Base-by-base conservation (phyloP, 2,797 vertebrate genomes). In the Apogon hyalosoma region DNA sequence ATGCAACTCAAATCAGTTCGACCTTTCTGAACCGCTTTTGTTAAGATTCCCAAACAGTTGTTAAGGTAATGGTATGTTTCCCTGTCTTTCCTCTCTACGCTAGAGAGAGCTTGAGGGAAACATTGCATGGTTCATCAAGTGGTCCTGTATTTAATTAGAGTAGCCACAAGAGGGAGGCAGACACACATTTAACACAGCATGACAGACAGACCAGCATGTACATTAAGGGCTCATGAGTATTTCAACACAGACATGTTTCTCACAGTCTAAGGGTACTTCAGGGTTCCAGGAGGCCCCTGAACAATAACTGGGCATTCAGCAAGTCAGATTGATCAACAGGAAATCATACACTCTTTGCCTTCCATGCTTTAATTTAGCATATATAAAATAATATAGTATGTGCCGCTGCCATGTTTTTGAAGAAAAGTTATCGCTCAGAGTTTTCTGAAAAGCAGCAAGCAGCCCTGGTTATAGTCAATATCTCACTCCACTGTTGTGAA, bases 151-250 rank as follows among this genome's bases (percentile, higher is more conserved):
- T 85, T 87, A 52, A 45, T 36, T 3, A n/a, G 6, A 82, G 56
- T 11, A 39, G 58, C 92, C 94, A 92, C 84, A 80, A 91, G 93
- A 86, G 92, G 93, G 94, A 87, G 89, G 75, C 86, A 93, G 76
- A 85, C 33, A 10, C 79, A 85, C 66, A 76, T 60, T 62, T 52
- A 53, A 69, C 58, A 51, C 38, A 64, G 59, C 50, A 58, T 55
- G 48, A 62, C 46, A 59, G 49, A 49, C 1, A 21, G 8, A n/a
- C 9, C 12, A 10, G 52, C 50, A 19, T 63, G 69, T 56, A 51
- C 52, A 52, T 0, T 15, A 58, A 43, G 50, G 69, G 71, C 60
- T 4, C 42, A 59, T 11, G 38, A 59, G 55, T 61, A 43, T 60
- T 66, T 58, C 13, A 51, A 41, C 53, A 28, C 31, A 39, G 36